Conservation (phyloP, 2,888 invertebrate genomes). For the Oligia latruncula region DNA sequence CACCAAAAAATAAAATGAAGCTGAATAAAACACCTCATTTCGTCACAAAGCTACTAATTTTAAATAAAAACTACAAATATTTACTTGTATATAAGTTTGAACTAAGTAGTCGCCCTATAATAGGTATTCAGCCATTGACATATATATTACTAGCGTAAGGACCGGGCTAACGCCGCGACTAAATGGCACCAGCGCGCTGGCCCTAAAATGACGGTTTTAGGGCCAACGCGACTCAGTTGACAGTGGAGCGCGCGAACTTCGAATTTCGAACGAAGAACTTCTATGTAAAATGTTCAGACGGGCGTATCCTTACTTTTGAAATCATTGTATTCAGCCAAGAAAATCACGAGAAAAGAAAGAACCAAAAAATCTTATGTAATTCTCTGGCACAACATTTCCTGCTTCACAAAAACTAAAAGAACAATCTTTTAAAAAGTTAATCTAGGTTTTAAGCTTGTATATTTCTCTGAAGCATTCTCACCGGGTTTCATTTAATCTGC, state of each 20-base stretch:
- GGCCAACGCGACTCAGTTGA: no score
- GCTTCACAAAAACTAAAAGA: slow-evolving; percentile 26
- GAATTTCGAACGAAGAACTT: no score
- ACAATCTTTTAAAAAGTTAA: slow-evolving; percentile 56
- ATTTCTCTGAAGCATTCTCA: slow-evolving; percentile 42
- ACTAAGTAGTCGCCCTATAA: not conserved
- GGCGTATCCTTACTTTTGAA: no score
- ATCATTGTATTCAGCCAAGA: not conserved
- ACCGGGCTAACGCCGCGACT: no score
- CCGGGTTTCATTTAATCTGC: slow-evolving; percentile 48
- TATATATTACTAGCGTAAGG: no score
- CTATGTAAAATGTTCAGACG: no score
- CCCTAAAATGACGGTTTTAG: no score
- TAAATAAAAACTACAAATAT: not conserved
- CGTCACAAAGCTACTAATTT: not conserved
- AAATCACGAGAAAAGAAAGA: slow-evolving; percentile 14
- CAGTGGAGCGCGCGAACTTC: no score
- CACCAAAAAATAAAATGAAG: not conserved
- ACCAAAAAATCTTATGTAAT: slow-evolving; percentile 14
- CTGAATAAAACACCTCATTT: not conserved
- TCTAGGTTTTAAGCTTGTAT: slow-evolving; percentile 48
- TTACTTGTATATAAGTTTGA: not conserved
- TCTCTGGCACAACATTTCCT: slow-evolving; percentile 35
- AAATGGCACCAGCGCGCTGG: no score
- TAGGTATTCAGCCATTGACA: not conserved